These are phyloP conservation scores for Fukomys damarensis DNA, from an alignment of 2,113 vertebrate species.

Conservation along the genomic window DNA sequence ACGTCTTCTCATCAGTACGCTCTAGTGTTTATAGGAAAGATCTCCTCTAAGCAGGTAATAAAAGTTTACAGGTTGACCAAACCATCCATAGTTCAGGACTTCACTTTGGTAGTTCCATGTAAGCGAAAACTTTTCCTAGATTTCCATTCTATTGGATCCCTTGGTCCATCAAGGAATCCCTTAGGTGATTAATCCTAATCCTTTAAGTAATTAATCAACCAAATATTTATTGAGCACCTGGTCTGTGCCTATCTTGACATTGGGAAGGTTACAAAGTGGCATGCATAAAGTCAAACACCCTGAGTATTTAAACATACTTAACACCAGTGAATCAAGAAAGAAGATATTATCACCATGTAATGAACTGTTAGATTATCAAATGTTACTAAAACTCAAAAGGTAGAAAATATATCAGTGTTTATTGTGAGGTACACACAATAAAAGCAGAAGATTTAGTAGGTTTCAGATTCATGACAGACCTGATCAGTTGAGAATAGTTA, in stretches of 20 bases:
- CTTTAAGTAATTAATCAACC: constrained; percentile 63
- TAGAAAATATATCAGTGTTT: background rate
- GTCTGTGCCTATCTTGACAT: background rate
- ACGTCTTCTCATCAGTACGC: background rate
- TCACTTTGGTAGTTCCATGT: background rate
- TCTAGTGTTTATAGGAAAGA: background rate
- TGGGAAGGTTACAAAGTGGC: constrained; percentile 19
- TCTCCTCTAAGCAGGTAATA: background rate
- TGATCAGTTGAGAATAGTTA: background rate
- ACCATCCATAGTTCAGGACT: background rate
- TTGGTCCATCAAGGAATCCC: constrained; percentile 32
- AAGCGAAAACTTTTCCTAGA: constrained; percentile 1
- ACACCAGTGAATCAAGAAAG: background rate
- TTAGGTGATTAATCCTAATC: constrained; percentile 68
- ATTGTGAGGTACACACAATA: background rate
- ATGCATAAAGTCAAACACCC: background rate
- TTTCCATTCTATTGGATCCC: constrained; percentile 57
- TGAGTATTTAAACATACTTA: background rate
- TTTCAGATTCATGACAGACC: background rate
- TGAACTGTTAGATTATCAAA: background rate
- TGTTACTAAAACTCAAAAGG: background rate
- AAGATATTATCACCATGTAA: background rate
- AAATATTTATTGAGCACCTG: constrained; percentile 54
- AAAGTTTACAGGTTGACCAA: background rate
- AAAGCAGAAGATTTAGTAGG: background rate